Evolutionary conservation across 1,140 invertebrate species (phyloP).

Genomic region (Sycophaga agraensis): DNA sequence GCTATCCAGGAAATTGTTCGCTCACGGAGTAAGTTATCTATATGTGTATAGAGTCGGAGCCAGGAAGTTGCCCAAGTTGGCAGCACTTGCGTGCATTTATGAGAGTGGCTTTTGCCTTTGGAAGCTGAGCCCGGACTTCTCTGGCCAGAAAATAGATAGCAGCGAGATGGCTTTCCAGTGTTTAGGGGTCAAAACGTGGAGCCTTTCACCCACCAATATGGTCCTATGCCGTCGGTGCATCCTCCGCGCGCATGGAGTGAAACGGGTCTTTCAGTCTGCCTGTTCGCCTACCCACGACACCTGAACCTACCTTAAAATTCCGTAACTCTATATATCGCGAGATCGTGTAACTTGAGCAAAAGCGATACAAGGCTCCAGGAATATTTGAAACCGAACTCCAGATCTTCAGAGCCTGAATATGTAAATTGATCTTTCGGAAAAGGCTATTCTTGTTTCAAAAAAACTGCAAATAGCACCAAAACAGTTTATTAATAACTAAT

Average conservation of each 20-base stretch:
- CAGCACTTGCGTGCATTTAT: conserved; percentile 30
- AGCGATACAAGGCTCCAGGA: too few species aligned
- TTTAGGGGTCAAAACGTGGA: conserved; percentile 39
- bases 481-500: too few species aligned
- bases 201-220: not conserved
- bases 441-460: too few species aligned
- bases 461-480: too few species aligned
- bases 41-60: conserved; percentile 13
- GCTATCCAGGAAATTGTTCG: conserved; percentile 17
- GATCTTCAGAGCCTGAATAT: too few species aligned
- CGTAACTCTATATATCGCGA: too few species aligned
- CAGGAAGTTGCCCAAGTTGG: conserved; percentile 7
- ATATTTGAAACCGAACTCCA: too few species aligned
- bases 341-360: too few species aligned
- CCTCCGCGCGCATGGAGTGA: conserved; percentile 12
- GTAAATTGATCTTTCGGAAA: too few species aligned
- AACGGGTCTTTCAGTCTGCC: conserved; percentile 30
- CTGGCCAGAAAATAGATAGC: conserved; percentile 32
- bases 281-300: conserved; percentile 32
- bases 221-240: not conserved
- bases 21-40: conserved; percentile 3
- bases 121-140: conserved; percentile 11
- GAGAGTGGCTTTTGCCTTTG: conserved; percentile 26
- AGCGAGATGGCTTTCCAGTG: conserved; percentile 42
- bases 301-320: conserved; percentile 38